These are phyloP conservation scores for Tenthredo livida DNA, from an alignment of 2,888 invertebrate species.

Conservation along the genomic window DNA sequence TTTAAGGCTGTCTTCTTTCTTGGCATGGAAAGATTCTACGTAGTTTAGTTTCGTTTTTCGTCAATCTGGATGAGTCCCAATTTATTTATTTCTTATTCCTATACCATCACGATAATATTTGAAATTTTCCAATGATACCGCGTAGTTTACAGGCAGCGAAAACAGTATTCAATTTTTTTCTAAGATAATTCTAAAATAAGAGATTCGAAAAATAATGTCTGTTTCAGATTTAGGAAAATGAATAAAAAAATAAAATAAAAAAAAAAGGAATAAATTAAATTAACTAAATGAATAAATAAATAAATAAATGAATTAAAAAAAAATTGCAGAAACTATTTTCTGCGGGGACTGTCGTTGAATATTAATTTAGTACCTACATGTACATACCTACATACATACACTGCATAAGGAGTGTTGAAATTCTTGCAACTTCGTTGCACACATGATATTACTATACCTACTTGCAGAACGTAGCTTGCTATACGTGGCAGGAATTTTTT, in stretches of 20 bases:
- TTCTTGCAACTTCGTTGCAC: not conserved
- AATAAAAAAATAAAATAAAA: not conserved
- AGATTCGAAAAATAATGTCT: not conserved
- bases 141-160: not conserved
- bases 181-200: not conserved
- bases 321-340: not conserved
- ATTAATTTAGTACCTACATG: constrained; percentile 35
- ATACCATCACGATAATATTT: not conserved
- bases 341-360: constrained; percentile 32
- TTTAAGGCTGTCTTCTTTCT: constrained; percentile 25
- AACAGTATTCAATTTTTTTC: not conserved
- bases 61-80: not conserved
- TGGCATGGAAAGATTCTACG: not conserved
- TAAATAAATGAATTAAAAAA: not conserved
- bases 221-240: not conserved
- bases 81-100: not conserved
- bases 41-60: not conserved
- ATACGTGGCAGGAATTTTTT: constrained; percentile 1
- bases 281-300: not conserved
- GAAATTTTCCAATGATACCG: not conserved
- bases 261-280: not conserved
- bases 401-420: not conserved
- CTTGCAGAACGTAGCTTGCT: not conserved
- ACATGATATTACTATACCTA: not conserved
- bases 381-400: not conserved